phyloP scores from a whole-genome alignment of 2,797 vertebrate genomes.

The Typhlichthys subterraneus region DNA sequence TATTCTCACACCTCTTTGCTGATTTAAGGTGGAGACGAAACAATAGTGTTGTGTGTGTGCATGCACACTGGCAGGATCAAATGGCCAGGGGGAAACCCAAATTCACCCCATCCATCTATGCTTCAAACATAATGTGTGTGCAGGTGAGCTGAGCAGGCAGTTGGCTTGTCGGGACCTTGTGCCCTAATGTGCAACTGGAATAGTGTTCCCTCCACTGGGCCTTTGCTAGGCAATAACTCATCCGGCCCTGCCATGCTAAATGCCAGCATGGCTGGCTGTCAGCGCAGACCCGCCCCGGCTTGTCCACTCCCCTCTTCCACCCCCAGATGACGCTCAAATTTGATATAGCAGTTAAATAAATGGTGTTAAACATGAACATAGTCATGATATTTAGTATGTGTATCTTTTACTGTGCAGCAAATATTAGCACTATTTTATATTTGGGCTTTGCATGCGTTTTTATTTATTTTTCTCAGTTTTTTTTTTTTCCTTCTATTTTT shows the following conservation, averaged over 20 bases:
- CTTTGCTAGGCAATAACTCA: constrained; percentile 36
- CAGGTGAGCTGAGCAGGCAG: constrained; percentile 19
- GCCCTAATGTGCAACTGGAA: constrained; percentile 22
- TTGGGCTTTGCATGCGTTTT: not conserved
- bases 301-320: constrained; percentile 28
- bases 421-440: not conserved
- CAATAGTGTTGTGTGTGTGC: not conserved
- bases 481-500: too few relatives aligned
- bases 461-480: too few relatives aligned
- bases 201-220: constrained; percentile 18
- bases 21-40: not conserved
- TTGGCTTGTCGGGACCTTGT: constrained; percentile 15
- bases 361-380: not conserved
- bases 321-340: not conserved
- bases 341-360: too few relatives aligned
- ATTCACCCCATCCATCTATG: too few relatives aligned
- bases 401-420: not conserved
- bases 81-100: not conserved
- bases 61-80: not conserved
- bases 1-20: not conserved
- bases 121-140: constrained; percentile 8
- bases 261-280: constrained; percentile 35
- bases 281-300: constrained; percentile 56
- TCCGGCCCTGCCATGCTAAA: constrained; percentile 33
- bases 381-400: not conserved